phyloP scores from a whole-genome alignment of 92 coral and sea anemone species.

The Diadumene lineata region DNA sequence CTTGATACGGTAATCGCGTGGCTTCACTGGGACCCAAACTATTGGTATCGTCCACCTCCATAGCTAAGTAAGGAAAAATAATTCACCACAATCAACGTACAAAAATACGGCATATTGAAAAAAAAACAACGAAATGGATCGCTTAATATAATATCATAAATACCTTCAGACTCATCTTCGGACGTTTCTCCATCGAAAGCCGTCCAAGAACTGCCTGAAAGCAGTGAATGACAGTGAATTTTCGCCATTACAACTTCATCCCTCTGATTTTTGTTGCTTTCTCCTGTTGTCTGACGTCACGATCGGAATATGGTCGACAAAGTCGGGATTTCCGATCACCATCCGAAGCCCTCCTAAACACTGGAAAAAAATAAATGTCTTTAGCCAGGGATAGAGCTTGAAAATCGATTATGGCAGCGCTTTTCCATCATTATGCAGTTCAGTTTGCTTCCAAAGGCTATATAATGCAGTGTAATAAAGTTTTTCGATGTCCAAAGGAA shows the following conservation, averaged over 20 bases:
- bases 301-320: constrained; percentile 67
- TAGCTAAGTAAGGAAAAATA: constrained; percentile 79
- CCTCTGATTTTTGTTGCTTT: constrained; percentile 95
- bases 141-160: constrained; percentile 30
- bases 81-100: constrained; percentile 64
- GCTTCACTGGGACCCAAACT: constrained; percentile 82
- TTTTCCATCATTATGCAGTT: constrained; percentile 3
- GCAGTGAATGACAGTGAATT: constrained; percentile 97
- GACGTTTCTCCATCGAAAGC: constrained; percentile 82
- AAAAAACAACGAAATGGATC: constrained; percentile 25
- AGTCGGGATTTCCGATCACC: constrained; percentile 31
- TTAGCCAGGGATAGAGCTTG: constrained; percentile 7
- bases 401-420: constrained; percentile 18
- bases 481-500: neutral
- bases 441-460: neutral
- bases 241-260: constrained; percentile 99
- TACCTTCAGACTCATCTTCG: constrained; percentile 92
- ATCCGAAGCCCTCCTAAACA: constrained; percentile 69
- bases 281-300: constrained; percentile 90
- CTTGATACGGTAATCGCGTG: constrained; percentile 91
- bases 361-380: constrained; percentile 57
- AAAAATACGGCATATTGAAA: constrained; percentile 22
- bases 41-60: constrained; percentile 99
- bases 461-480: neutral
- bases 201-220: constrained; percentile 99